A percentile compares a stretch with the other conserved stretches of the same genome.
Conservation (phyloP, 2,888 invertebrate genomes). For the Dynastes grantii region DNA sequence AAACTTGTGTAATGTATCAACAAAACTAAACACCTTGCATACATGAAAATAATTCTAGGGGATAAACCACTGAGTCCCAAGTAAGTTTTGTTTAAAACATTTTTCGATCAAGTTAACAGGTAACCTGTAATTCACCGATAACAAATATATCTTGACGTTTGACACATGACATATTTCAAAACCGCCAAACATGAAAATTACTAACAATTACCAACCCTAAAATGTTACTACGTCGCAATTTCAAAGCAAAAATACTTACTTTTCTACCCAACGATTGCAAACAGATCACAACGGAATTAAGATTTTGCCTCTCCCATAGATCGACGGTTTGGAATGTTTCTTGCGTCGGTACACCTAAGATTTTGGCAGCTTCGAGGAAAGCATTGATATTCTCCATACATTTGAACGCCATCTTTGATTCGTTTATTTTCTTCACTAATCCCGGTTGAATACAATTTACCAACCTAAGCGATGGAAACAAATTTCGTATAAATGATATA, state of each 20-base stretch:
- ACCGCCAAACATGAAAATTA: too few relatives aligned
- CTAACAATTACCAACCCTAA: too few relatives aligned
- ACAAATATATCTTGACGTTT: too few relatives aligned
- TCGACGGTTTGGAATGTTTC: slow-evolving; percentile 99
- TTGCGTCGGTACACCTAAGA: slow-evolving; percentile 92
- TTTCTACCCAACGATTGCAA: slow-evolving; percentile 96
- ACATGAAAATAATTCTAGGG: too few relatives aligned
- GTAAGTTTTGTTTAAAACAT: too few relatives aligned
- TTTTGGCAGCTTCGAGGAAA: slow-evolving; percentile 88
- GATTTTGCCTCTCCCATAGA: slow-evolving; percentile 96
- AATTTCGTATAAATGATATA: background rate
- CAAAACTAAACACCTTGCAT: too few relatives aligned
- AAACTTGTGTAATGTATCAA: too few relatives aligned
- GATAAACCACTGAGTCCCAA: too few relatives aligned
- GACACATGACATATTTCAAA: too few relatives aligned
- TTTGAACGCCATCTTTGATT: slow-evolving; percentile 91
- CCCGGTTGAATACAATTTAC: slow-evolving; percentile 90
- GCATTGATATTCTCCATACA: slow-evolving; percentile 99
- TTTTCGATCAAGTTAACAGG: too few relatives aligned
- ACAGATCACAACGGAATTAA: slow-evolving; percentile 96
- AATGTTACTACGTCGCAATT: background rate
- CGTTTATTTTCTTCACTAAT: slow-evolving; percentile 93
- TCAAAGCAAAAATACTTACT: slow-evolving; percentile 72
- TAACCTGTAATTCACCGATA: too few relatives aligned
- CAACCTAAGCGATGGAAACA: slow-evolving; percentile 75